Evolutionary conservation across 2,113 vertebrate species (phyloP).

Genomic region (Erythrocercus mccallii): DNA sequence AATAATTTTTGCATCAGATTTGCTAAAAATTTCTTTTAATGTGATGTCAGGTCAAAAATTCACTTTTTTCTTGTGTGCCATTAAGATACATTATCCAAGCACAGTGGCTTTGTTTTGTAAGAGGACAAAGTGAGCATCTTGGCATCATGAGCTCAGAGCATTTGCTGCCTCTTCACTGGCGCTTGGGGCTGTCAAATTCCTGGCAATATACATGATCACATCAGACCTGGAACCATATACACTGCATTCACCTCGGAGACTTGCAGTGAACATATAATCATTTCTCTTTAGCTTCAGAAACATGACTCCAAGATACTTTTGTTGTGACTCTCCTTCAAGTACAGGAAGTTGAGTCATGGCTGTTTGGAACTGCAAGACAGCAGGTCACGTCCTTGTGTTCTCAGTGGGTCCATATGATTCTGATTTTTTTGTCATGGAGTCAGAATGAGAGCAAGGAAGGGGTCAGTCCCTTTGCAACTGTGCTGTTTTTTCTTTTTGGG

Average conservation of each 20-base stretch:
- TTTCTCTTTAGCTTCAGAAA: not conserved
- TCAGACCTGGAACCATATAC: not conserved
- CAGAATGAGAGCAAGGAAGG: not conserved
- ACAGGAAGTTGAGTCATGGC: slow-evolving; percentile 51
- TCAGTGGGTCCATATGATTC: not conserved
- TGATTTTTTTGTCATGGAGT: not conserved
- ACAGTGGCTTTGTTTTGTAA: not conserved
- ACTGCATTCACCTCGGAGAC: not conserved
- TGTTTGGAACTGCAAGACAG: not conserved
- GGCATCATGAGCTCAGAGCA: not conserved
- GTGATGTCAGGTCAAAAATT: not conserved
- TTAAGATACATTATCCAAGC: not conserved
- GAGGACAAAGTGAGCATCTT: not conserved
- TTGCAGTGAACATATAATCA: not conserved
- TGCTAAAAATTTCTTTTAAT: not conserved
- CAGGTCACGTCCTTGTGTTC: slow-evolving; percentile 30
- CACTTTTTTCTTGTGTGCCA: not conserved
- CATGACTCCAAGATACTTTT: slow-evolving; percentile 5
- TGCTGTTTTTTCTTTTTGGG: not conserved
- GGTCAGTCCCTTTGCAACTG: not conserved
- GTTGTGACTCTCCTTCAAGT: not conserved
- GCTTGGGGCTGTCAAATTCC: not conserved
- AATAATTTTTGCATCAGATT: not conserved
- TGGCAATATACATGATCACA: not conserved
- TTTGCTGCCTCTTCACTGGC: not conserved